Base-by-base conservation (phyloP, 2,797 vertebrate genomes). In the Hylomyscus alleni region DNA sequence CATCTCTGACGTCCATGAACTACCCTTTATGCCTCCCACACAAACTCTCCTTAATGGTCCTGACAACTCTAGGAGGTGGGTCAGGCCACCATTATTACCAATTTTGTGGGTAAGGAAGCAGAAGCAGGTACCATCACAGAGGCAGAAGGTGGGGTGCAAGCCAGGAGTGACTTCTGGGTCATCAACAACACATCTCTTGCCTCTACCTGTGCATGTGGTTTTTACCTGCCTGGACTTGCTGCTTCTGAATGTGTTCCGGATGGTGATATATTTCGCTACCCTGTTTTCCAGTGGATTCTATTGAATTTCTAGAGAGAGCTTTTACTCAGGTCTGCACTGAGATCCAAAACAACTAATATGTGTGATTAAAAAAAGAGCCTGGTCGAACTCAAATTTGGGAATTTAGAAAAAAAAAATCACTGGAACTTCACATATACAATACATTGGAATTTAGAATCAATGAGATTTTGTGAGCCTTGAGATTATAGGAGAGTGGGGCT, bases 11-110 rank as follows among this genome's bases (percentile, higher is more conserved):
- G 14, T n/a, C 15, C 5, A 9, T 0, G 56, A 47, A 8, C 2
- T 31, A 1, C n/a, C 65, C 73, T 15, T 0, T 1, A 12, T 3
- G 54, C 65, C 11, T 15, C 3, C 5, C 31, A 3, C 0, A 0
- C 0, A 60, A 29, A 54, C 17, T 20, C 20, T 26, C 44, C 12
- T 54, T 0, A 7, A 4, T 20, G 1, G 40, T 56, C 69, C n/a
- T 20, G 0, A 11, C 3, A 11, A 17, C 22, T 62, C 31, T 1
- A 0, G 0, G 6, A 26, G 52, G 4, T 20, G 31, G 50, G 40
- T 1, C 5, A 29, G 14, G 47, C 22, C 3, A 4, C 4, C 58
- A 3, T 1, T 6, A 54, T 8, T 4, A 34, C n/a, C 0, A 6
- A 0, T 29, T 2, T 24, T 81, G 22, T 40, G 34, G 37, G 50